These are phyloP conservation scores for Scytalopus superciliaris DNA, from an alignment of 2,113 vertebrate species.

Conservation along the genomic window DNA sequence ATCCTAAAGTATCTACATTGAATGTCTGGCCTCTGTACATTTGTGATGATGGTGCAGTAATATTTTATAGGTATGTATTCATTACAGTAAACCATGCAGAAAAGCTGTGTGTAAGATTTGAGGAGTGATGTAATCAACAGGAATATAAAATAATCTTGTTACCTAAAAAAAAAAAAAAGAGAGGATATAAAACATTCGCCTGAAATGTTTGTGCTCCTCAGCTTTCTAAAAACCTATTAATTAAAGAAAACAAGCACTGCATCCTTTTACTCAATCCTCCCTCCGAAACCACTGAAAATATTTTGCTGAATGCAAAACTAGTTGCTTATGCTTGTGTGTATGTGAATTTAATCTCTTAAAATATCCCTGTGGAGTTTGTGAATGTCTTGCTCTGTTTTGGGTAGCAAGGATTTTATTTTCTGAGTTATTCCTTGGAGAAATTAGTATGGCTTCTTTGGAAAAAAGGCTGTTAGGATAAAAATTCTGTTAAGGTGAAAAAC, in stretches of 20 bases:
- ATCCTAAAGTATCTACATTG: slow-evolving; percentile 94
- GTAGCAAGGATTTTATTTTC: background rate
- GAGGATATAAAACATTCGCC: background rate
- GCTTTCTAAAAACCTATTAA: background rate
- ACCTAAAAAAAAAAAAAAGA: background rate
- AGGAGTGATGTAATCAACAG: background rate
- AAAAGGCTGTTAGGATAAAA: background rate
- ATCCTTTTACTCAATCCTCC: background rate
- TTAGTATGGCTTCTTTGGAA: background rate
- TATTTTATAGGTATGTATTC: slow-evolving; percentile 92
- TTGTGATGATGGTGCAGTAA: slow-evolving; percentile 97
- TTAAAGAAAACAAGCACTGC: background rate
- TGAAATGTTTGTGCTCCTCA: background rate
- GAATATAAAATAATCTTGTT: background rate
- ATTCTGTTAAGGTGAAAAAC: background rate
- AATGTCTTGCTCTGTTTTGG: background rate
- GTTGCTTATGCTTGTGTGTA: background rate
- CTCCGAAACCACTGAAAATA: background rate
- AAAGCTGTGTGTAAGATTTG: background rate
- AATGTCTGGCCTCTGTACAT: slow-evolving; percentile 99
- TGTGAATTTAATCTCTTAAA: background rate
- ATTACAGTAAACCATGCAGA: background rate
- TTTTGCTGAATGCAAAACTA: background rate
- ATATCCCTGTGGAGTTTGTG: background rate
- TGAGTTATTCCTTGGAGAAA: background rate